Percentiles rank a stretch among this genome's conserved stretches.
phyloP scores from a whole-genome alignment of 2,888 invertebrate genomes.

The Cotesia congregata region DNA sequence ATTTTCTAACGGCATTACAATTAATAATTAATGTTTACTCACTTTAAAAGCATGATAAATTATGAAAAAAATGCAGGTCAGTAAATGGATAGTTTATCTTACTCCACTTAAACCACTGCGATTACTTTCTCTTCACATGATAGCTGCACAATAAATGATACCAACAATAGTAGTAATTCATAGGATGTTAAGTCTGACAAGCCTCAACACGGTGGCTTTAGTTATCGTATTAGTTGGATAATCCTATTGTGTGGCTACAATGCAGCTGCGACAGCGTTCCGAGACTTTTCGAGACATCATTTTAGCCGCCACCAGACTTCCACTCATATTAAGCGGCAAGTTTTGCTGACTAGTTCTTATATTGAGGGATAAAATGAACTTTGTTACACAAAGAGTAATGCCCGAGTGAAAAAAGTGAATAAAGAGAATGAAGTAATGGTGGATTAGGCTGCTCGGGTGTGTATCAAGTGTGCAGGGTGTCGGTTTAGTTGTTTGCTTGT shows the following conservation, averaged over 20 bases:
- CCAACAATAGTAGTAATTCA: neutral
- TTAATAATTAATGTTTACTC: too few species aligned
- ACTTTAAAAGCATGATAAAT: too few species aligned
- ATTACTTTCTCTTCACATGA: too few species aligned
- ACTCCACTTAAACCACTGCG: too few species aligned
- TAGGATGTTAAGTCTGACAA: neutral
- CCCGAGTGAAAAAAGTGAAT: conserved; percentile 49
- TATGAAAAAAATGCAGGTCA: too few species aligned
- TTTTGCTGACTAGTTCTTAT: conserved; percentile 37
- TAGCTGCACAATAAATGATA: neutral
- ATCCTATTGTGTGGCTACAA: conserved; percentile 29
- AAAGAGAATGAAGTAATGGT: neutral
- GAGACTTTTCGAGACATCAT: conserved; percentile 39
- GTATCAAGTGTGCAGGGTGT: conserved; percentile 45
- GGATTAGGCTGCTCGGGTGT: conserved; percentile 64
- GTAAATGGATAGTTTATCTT: too few species aligned
- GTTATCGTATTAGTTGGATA: conserved; percentile 33
- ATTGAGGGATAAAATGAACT: conserved; percentile 58
- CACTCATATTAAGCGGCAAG: conserved; percentile 44
- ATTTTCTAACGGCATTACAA: too few species aligned
- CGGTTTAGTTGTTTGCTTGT: conserved; percentile 49
- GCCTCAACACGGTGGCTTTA: neutral
- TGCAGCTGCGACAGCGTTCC: conserved; percentile 23
- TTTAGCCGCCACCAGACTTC: conserved; percentile 42
- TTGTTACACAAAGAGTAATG: conserved; percentile 58